Evolutionary conservation across 1,140 invertebrate species (phyloP), one percentile per base, ranked within the genome.

Genomic region (Neoseiulus cucumeris): DNA sequence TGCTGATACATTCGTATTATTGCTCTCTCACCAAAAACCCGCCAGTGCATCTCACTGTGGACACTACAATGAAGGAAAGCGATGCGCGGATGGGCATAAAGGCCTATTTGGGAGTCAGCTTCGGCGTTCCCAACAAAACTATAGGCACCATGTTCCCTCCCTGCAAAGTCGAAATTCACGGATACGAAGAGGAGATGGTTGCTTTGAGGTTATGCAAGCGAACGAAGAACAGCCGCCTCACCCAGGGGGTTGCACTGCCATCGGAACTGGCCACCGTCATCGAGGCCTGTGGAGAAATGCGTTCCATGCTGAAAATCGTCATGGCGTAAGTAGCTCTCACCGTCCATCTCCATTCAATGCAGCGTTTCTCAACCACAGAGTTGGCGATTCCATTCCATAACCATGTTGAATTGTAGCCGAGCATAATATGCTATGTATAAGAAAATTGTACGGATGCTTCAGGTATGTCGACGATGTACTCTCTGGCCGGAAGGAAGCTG

Each of bases 1-100:
- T 89, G 0, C 86, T 94, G 29, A 95, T 96, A 72, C 91, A 96
- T 71, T 91, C 95, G 72, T 96, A 95, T 78, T 96, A 92, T 65
- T 42, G 65, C 9, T 44, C 65, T n/a, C 47, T 67, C 45, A 65
- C 66, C 18, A 59, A 59, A 20, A 25, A 59, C 22, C 90, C 88
- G 76, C 91, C 92, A 5, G 84, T 96, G 44, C 91, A 95, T 75
- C 78, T 95, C 42, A 93, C 91, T n/a, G 82, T 95, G 30, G 91
- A 96, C 74, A 95, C 91, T 1, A 87, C 86, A 14, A 59, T 59
- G 51, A 33, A 59, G 22, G 51, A 33, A 17, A 86, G 75, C 76
- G 78, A 82, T 0, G 25, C 51, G n/a, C 82, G 86, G 69, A 92
- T 94, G 87, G 87, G 84, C 1, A 83, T 94, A 51, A 87, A 88